These are phyloP conservation scores for Apamea anceps DNA, from an alignment of 2,888 invertebrate genomes.

Conservation along the genomic window DNA sequence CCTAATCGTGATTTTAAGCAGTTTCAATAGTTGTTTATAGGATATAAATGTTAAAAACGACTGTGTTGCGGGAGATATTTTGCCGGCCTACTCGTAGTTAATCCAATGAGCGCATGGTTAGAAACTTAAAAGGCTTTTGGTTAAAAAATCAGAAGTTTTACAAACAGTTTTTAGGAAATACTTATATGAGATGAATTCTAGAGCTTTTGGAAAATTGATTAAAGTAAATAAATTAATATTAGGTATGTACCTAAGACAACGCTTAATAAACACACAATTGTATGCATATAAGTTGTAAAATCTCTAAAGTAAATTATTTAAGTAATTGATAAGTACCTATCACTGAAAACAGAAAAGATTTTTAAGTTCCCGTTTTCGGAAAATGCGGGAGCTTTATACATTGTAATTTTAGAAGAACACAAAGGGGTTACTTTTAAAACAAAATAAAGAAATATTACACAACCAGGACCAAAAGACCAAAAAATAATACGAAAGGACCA, in stretches of 20 bases:
- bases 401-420: not conserved
- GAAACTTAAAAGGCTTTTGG: not conserved
- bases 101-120: not conserved
- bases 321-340: not conserved
- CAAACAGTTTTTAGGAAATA: not conserved
- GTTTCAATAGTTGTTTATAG: not conserved
- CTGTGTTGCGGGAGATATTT: not conserved
- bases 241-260: not conserved
- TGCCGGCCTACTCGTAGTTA: not conserved
- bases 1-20: not conserved
- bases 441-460: constrained; percentile 24
- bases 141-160: not conserved
- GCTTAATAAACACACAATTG: not conserved
- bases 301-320: not conserved
- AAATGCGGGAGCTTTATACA: not conserved
- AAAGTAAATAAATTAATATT: not conserved
- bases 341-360: not conserved
- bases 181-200: not conserved
- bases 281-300: too few relatives aligned
- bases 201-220: not conserved
- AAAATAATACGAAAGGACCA: constrained; percentile 8
- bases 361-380: too few relatives aligned
- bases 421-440: too few relatives aligned
- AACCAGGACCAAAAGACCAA: not conserved
- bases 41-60: not conserved